These are phyloP conservation scores for Salarias fasciatus DNA, from an alignment of 2,797 vertebrate genomes.

Conservation along the genomic window DNA sequence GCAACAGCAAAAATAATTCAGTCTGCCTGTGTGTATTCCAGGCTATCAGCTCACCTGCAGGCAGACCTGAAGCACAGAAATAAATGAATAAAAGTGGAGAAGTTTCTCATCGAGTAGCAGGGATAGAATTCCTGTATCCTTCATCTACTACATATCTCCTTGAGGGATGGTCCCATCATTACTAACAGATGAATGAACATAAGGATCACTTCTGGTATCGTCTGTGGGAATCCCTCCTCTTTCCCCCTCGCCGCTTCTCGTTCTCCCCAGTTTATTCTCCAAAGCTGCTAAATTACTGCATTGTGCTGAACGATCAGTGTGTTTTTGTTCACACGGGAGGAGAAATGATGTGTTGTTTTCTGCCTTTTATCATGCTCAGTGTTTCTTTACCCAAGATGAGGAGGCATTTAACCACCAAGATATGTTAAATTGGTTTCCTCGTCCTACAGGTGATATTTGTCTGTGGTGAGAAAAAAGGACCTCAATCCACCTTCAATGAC, in stretches of 20 bases:
- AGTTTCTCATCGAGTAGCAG: neutral
- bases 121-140: neutral
- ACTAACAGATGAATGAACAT: neutral
- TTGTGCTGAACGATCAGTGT: neutral
- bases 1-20: too few species aligned
- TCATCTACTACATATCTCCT: neutral
- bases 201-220: neutral
- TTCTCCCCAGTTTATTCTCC: neutral
- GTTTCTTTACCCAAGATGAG: neutral
- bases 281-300: neutral
- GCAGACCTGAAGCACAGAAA: too few species aligned
- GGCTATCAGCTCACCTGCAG: too few species aligned
- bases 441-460: conserved; percentile 20
- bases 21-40: too few species aligned
- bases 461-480: conserved; percentile 3
- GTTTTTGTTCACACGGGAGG: neutral
- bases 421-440: conserved; percentile 22
- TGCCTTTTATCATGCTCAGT: neutral
- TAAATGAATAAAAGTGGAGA: too few species aligned
- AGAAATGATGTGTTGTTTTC: neutral
- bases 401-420: conserved; percentile 1
- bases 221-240: neutral
- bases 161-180: neutral
- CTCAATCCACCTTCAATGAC: conserved; percentile 19
- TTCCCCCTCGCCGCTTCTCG: neutral